These are phyloP conservation scores for Scalopus aquaticus DNA, from an alignment of 2,113 vertebrate genomes.

Conservation along the genomic window DNA sequence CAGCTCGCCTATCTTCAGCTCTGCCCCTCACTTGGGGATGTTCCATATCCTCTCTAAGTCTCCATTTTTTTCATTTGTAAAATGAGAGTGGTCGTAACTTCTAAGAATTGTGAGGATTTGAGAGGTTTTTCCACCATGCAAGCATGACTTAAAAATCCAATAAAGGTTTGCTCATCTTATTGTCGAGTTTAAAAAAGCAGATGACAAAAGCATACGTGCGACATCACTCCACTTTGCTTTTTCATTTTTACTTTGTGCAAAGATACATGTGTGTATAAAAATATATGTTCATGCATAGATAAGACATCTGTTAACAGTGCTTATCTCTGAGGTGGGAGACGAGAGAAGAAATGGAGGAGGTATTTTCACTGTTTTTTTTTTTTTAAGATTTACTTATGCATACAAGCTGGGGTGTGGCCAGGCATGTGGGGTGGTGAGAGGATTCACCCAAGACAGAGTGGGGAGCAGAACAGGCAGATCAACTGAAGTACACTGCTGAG, in stretches of 20 bases:
- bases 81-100: neutral
- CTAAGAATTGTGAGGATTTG: neutral
- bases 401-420: too few species aligned
- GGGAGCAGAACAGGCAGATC: too few species aligned
- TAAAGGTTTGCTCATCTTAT: neutral
- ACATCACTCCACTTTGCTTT: neutral
- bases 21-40: too few species aligned
- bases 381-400: too few species aligned
- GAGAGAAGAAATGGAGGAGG: neutral
- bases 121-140: neutral
- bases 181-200: neutral
- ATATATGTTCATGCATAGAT: neutral
- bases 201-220: neutral
- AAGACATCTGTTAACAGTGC: neutral
- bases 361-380: neutral
- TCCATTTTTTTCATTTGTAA: neutral
- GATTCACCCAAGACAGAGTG: too few species aligned
- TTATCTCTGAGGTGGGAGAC: neutral
- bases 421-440: too few species aligned
- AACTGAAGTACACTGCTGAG: too few species aligned
- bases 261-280: neutral
- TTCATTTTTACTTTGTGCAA: neutral
- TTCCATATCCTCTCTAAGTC: neutral
- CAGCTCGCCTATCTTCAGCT: neutral
- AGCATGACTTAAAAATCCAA: neutral